Base-by-base conservation (phyloP, 2,888 invertebrate species). In the Acronicta psi region DNA sequence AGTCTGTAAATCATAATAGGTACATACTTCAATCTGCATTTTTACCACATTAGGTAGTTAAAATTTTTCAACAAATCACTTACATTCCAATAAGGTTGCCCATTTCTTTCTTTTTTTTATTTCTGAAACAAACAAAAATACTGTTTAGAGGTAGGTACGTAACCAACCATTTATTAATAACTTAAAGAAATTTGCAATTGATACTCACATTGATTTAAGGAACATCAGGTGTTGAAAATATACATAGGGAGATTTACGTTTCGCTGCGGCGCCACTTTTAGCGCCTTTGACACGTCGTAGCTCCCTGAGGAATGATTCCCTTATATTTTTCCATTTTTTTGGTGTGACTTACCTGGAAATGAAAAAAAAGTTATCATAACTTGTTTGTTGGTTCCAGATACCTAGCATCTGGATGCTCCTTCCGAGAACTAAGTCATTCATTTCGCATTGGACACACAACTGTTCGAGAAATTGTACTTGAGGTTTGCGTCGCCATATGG, bases 181-280 rank as follows among this genome's bases (percentile, higher is more conserved):
- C n/a, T n/a, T n/a, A n/a, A n/a, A n/a, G n/a, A n/a, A n/a, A n/a
- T n/a, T n/a, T n/a, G n/a, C n/a, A n/a, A n/a, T n/a, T n/a, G n/a
- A n/a, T n/a, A n/a, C n/a, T n/a, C n/a, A n/a, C n/a, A n/a, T n/a
- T n/a, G n/a, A n/a, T 20, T 50, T 59, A 53, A 59, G 49, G 49
- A 59, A 54, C 49, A 59, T 54, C 41, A 56, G 46, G 50, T 60
- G 11, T 56, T 60, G 46, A 60, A 56, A 53, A 13, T 59, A 54
- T 47, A 60, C 49, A 56, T 55, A 50, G 57, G 51, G 56, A 50
- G 56, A 56, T 60, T 60, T 51, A 60, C 60, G 60, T 60, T 60
- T 60, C 10, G 56, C 60, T 56, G 55, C 59, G 6, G 51, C 57
- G 10, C 50, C 57, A 57, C 44, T 57, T 50, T 51, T 57, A 44